phyloP scores from a whole-genome alignment of 1,140 invertebrate genomes.

The Rhizoglyphus robini region DNA sequence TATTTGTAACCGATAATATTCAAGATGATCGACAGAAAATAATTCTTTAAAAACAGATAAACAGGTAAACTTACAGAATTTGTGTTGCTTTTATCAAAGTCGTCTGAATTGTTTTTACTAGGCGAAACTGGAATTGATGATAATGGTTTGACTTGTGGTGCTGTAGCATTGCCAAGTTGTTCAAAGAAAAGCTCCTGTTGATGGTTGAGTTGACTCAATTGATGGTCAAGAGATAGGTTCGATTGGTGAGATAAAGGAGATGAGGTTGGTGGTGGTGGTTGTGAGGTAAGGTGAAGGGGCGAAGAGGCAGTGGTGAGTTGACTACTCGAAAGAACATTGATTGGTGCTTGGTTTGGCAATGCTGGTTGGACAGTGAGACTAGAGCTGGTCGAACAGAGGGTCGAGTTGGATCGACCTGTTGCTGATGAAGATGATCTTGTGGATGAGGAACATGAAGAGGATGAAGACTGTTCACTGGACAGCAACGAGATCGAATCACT shows the following conservation, averaged over 20 bases:
- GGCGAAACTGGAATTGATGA: neutral
- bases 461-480: slow-evolving; percentile 35
- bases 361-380: too few species aligned
- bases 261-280: slow-evolving; percentile 3
- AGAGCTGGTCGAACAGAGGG: neutral
- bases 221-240: neutral
- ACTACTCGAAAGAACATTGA: neutral
- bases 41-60: too few species aligned
- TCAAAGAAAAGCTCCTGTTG: slow-evolving; percentile 3
- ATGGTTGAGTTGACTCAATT: neutral
- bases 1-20: neutral
- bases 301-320: neutral
- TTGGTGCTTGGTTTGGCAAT: neutral
- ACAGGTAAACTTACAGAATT: neutral
- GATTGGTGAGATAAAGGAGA: neutral
- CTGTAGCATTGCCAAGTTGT: neutral
- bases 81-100: neutral
- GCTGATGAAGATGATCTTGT: slow-evolving; percentile 36
- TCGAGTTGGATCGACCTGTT: too few species aligned
- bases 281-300: too few species aligned
- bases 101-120: neutral
- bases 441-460: slow-evolving; percentile 53
- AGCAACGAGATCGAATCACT: slow-evolving; percentile 85
- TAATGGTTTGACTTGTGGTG: neutral
- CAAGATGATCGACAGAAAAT: too few species aligned